Conservation (phyloP, 2,797 vertebrate species). For the Enteromius fasciolatus region DNA sequence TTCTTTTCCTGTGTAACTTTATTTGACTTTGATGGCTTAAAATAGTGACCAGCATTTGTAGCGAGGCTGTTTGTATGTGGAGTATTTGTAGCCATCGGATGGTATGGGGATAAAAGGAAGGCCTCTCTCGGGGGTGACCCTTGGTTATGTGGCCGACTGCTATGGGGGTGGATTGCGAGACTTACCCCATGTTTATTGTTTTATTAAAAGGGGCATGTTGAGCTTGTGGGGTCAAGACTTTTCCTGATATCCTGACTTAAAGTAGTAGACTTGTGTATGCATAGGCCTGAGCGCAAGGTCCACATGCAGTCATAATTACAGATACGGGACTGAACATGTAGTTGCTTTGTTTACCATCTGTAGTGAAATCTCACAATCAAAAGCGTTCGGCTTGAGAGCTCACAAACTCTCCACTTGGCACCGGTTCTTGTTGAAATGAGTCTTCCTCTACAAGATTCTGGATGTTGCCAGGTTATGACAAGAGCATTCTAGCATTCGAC, state of each 20-base stretch:
- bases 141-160: constrained; percentile 48
- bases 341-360: constrained; percentile 15
- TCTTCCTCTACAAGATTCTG: constrained; percentile 20
- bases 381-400: constrained; percentile 4
- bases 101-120: constrained; percentile 58
- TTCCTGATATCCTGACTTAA: constrained; percentile 71
- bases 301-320: constrained; percentile 19
- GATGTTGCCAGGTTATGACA: constrained; percentile 56
- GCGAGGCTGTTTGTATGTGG: constrained; percentile 20
- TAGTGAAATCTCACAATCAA: constrained; percentile 15
- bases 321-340: constrained; percentile 8
- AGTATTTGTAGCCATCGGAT: constrained; percentile 43
- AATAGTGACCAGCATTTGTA: constrained; percentile 37
- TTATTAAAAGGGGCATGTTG: constrained; percentile 78
- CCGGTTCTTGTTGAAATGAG: constrained; percentile 22
- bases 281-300: constrained; percentile 62
- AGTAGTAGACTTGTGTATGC: constrained; percentile 55
- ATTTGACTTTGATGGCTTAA: constrained; percentile 33
- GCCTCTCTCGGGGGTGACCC: constrained; percentile 55
- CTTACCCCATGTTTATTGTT: constrained; percentile 77
- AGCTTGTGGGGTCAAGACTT: constrained; percentile 71
- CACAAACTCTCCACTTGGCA: constrained; percentile 24
- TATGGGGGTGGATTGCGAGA: constrained; percentile 42
- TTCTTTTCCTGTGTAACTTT: constrained; percentile 18
- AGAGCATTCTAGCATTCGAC: constrained; percentile 47